Evolutionary conservation across 2,113 vertebrate genomes (phyloP), one percentile per base, ranked within the genome.

Genomic region (Calyptommatus sinebrachiatus): DNA sequence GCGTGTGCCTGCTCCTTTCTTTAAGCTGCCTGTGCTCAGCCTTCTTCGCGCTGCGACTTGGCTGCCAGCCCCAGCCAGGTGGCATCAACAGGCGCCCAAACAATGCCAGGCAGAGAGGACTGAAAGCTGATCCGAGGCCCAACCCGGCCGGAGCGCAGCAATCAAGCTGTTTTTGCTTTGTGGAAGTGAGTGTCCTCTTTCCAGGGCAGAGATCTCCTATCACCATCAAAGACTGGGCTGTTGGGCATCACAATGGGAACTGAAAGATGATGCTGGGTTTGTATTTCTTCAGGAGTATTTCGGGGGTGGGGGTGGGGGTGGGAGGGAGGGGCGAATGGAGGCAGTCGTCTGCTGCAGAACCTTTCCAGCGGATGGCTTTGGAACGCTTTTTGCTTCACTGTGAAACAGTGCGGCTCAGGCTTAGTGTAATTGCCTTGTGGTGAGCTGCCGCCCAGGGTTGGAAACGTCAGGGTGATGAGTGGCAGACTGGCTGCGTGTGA

Each of bases 391-490:
- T 31, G 26, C 28, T 22, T n/a, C 41, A 4, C 20, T 50, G 41
- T 22, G 12, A 60, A 26, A 0, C 29, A 41, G 20, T 0, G 21
- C 46, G 0, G 0, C 35, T 78, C 71, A 50, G 10, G 0, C 28
- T 31, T 20, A 0, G 0, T n/a, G 83, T 2, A 3, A 5, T 0
- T 20, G 18, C 45, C 26, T 26, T 7, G 8, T 8, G 29, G 31
- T 16, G 3, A n/a, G 24, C 26, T 5, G 29, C 71, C 41, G 11
- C 65, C 69, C 0, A 22, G 0, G 18, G 18, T 0, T 2, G 4
- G 67, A 8, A 73, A 63, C 0, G 2, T 6, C 0, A 0, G 80
- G 73, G 22, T 3, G 41, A 8, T 0, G 3, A 5, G 35, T 45
- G 29, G 2, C 61, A 12, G 10, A 2, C 26, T 21, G 50, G 4